Evolutionary conservation across 2,888 invertebrate species (phyloP), one percentile per base, ranked within the genome.

Genomic region (Antitype chi): DNA sequence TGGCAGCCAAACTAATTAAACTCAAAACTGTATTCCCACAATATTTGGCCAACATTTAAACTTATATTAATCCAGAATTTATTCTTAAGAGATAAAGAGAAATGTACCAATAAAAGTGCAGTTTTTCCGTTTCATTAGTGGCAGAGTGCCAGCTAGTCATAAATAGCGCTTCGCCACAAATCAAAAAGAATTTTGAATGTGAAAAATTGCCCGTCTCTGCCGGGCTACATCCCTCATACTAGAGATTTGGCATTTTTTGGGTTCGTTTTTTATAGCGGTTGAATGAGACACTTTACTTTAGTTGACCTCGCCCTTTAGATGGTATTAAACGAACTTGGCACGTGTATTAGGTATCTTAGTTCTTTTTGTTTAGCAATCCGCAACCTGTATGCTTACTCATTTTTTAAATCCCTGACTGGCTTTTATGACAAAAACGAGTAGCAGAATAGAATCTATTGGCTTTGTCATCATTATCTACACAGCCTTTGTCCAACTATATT

Each of bases 181-280:
- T 86, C 88, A 86, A 81, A 83, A 47, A 75, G 68, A 75, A 75
- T 77, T 86, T 86, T 88, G 84, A 81, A 86, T 88, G 62, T 86
- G 78, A 84, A 81, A 81, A 75, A 88, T 83, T 60, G 59, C 60
- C 74, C 60, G 80, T 73, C 74, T 68, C 55, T 60, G 67, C 76
- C 71, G 53, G 57, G 59, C 25, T 55, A 75, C 66, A 74, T 71
- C 76, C 63, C 70, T 71, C 84, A 71, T 32, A 74, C 71, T 74
- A 67, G 49, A 78, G 70, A 73, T 68, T 49, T 59, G 20, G 25
- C 43, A n/a, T 9, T 13, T 53, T 78, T 62, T 67, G 23, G 52
- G 32, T 60, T 60, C n/a, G 28, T 76, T 57, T 64, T 78, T 67
- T 64, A 70, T 60, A 57, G 28, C 28, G 15, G 23, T 32, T 62